phyloP scores from a whole-genome alignment of 1,140 invertebrate species.

The Cherax quadricarinatus region DNA sequence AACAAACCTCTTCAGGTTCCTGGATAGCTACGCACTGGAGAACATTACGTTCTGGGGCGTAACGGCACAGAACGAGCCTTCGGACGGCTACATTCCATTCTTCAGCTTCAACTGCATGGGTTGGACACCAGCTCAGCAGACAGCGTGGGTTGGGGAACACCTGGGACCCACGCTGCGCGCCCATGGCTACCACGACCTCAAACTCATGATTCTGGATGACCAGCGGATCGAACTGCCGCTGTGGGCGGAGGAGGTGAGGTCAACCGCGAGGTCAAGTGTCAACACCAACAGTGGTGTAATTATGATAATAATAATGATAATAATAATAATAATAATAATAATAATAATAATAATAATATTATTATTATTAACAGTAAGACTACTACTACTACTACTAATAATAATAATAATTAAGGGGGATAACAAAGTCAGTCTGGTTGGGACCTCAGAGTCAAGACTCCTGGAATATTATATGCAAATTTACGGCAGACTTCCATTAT shows the following conservation, averaged over 20 bases:
- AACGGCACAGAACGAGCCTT: conserved; percentile 67
- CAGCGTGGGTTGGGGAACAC: conserved; percentile 79
- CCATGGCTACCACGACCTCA: conserved; percentile 79
- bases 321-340: not conserved
- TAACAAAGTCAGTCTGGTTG: too few relatives aligned
- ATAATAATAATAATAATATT: too few relatives aligned
- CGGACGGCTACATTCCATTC: conserved; percentile 35
- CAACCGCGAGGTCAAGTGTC: not conserved
- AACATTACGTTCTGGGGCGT: conserved; percentile 49
- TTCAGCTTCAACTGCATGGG: conserved; percentile 84
- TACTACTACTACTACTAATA: too few relatives aligned
- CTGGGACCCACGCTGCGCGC: conserved; percentile 83
- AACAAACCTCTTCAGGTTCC: conserved; percentile 26
- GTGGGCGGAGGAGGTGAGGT: conserved; percentile 79
- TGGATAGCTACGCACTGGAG: conserved; percentile 33
- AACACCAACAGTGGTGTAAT: not conserved
- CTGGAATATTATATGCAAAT: too few relatives aligned
- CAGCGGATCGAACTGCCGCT: conserved; percentile 81
- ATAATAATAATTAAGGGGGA: too few relatives aligned
- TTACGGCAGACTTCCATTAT: too few relatives aligned
- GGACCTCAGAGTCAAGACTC: too few relatives aligned
- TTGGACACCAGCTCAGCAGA: conserved; percentile 82
- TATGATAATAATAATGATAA: not conserved
- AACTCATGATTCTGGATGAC: conserved; percentile 86
- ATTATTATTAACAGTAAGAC: too few relatives aligned